Evolutionary conservation across 1,140 invertebrate genomes (phyloP).

Genomic region (Monomorium pharaonis): DNA sequence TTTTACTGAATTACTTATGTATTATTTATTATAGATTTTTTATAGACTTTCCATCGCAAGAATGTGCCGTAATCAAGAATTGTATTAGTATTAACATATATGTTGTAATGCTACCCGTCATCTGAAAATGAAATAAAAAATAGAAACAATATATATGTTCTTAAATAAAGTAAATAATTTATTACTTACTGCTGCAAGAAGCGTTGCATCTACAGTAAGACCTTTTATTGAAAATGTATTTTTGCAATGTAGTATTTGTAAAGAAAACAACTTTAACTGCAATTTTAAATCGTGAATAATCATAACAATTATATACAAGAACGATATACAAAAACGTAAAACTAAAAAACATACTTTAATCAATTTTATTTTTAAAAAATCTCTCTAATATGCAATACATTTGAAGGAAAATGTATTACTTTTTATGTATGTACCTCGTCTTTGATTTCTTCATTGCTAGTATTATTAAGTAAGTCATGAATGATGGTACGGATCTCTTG

Average conservation of each 20-base stretch:
- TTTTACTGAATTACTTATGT: background rate
- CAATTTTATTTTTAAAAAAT: background rate
- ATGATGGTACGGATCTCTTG: conserved; percentile 66
- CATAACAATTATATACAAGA: background rate
- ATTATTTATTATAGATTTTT: background rate
- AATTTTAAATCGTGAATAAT: conserved; percentile 26
- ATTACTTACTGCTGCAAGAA: conserved; percentile 69
- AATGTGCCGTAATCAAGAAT: conserved; percentile 56
- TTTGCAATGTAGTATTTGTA: conserved; percentile 76
- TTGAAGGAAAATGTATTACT: background rate
- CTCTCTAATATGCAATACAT: background rate
- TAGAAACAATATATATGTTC: background rate
- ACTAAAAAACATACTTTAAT: background rate
- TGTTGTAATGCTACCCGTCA: background rate
- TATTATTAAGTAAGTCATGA: conserved; percentile 54
- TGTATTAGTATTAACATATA: conserved; percentile 76
- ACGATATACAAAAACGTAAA: background rate
- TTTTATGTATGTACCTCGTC: conserved; percentile 75
- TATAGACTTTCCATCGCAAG: background rate
- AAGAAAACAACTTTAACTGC: conserved; percentile 74
- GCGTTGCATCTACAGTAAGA: conserved; percentile 64
- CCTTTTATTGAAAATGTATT: conserved; percentile 71
- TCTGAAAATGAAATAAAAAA: conserved; percentile 10
- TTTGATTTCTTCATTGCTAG: conserved; percentile 72
- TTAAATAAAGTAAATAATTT: background rate